These are phyloP conservation scores for Carcharodon carcharias DNA, from an alignment of 2,797 vertebrate species.

Conservation along the genomic window DNA sequence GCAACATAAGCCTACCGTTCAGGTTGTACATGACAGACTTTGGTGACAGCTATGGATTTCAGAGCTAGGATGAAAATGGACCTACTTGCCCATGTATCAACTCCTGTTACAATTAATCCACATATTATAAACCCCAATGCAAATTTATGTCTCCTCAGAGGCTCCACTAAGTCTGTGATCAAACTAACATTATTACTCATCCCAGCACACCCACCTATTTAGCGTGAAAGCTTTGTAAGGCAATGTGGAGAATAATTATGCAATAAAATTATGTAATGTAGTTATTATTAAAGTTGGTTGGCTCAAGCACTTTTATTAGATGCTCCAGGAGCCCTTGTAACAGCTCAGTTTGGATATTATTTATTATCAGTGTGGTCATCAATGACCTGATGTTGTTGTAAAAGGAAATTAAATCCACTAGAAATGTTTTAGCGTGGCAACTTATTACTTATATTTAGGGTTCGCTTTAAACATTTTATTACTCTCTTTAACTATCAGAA, in stretches of 20 bases:
- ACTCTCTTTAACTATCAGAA: neutral
- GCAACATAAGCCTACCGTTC: neutral
- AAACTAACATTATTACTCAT: neutral
- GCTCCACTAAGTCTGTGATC: neutral
- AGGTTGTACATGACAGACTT: no score
- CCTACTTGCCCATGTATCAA: neutral
- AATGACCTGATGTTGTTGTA: neutral
- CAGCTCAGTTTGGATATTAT: neutral
- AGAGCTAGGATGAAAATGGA: neutral
- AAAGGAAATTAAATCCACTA: neutral
- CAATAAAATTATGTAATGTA: neutral
- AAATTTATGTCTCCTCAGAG: neutral
- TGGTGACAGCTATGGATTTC: neutral
- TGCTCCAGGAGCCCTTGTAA: neutral
- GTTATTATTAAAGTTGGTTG: slow-evolving; percentile 1
- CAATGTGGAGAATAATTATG: neutral
- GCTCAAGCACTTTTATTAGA: neutral
- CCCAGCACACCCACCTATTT: neutral
- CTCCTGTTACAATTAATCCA: neutral
- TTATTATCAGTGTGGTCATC: neutral
- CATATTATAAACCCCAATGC: neutral
- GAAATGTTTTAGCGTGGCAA: neutral
- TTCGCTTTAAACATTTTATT: neutral
- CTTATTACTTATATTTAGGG: neutral
- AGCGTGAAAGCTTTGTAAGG: neutral